These are phyloP conservation scores for Intellagama lesueurii DNA, from an alignment of 2,797 vertebrate species.

Conservation along the genomic window DNA sequence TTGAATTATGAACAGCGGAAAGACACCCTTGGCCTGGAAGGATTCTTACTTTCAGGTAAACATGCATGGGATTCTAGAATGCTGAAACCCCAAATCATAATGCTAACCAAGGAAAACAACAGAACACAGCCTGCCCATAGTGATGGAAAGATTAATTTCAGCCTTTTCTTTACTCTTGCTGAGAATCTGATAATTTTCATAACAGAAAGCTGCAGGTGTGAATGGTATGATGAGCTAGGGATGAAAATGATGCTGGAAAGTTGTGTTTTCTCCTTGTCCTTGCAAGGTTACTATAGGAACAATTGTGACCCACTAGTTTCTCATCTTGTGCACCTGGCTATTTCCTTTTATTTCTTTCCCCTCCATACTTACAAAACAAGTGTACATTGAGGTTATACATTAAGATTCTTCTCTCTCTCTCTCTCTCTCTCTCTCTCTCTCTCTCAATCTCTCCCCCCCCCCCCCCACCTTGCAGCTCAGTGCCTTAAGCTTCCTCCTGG, in stretches of 20 bases:
- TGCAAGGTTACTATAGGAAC: conserved; percentile 55
- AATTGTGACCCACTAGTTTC: conserved; percentile 35
- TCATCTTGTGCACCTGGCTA: conserved; percentile 5
- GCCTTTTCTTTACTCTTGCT: not conserved
- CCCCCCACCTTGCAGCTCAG: conserved; percentile 52
- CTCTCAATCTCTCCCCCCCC: conserved; percentile 35
- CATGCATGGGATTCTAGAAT: not conserved
- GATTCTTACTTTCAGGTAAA: not conserved
- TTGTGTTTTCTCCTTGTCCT: conserved; percentile 31
- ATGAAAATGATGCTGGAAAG: conserved; percentile 42
- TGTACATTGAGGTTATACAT: conserved; percentile 36
- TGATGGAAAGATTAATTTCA: conserved; percentile 18
- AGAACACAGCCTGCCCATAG: not conserved
- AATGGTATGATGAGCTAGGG: conserved; percentile 20
- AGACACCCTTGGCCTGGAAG: no score
- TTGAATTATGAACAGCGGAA: not conserved
- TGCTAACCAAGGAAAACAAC: not conserved
- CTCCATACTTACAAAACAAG: conserved; percentile 33
- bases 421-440: conserved; percentile 39
- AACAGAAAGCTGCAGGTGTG: conserved; percentile 9
- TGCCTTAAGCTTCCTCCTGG: conserved; percentile 60
- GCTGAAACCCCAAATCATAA: not conserved
- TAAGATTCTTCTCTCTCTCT: conserved; percentile 43
- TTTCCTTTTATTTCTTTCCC: not conserved
- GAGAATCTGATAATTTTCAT: not conserved